These are phyloP conservation scores for Saccopteryx bilineata DNA, from an alignment of 2,113 vertebrate genomes.

Conservation along the genomic window DNA sequence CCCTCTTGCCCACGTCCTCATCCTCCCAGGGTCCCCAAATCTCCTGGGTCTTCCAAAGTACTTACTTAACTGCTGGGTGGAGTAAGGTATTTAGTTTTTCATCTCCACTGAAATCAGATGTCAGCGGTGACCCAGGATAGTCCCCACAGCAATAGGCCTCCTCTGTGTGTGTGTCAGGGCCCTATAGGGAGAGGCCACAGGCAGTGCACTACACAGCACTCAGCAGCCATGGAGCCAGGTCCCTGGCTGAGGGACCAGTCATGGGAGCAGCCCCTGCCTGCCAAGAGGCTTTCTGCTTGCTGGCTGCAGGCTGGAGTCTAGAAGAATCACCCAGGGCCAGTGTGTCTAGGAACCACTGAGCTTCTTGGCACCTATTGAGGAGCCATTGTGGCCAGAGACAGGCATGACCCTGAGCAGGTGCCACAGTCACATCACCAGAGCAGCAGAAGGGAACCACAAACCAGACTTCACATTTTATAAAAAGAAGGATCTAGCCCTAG, in stretches of 20 bases:
- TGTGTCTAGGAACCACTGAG: background rate
- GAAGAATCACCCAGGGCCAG: background rate
- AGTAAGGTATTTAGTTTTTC: background rate
- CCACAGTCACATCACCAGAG: background rate
- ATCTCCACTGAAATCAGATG: background rate
- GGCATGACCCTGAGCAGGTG: background rate
- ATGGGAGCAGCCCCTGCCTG: fast-evolving
- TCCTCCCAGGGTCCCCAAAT: background rate
- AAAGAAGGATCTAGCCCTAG: background rate
- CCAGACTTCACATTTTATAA: background rate
- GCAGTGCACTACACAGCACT: fast-evolving
- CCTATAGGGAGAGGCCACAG: background rate
- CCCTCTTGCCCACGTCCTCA: no score
- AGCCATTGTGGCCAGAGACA: background rate
- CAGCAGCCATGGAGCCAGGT: background rate
- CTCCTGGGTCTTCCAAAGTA: background rate
- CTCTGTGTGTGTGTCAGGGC: no score
- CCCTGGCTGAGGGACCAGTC: background rate
- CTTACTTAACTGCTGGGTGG: background rate
- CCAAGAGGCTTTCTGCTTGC: background rate
- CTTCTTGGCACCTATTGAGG: background rate
- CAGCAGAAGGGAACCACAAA: background rate
- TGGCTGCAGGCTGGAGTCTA: background rate
- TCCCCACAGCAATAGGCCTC: background rate
- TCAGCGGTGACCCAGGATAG: background rate